A percentile compares a stretch with the other conserved stretches of the same genome.
Conservation (phyloP, 2,113 vertebrate genomes). For the Cyphomyrus plagiostoma region DNA sequence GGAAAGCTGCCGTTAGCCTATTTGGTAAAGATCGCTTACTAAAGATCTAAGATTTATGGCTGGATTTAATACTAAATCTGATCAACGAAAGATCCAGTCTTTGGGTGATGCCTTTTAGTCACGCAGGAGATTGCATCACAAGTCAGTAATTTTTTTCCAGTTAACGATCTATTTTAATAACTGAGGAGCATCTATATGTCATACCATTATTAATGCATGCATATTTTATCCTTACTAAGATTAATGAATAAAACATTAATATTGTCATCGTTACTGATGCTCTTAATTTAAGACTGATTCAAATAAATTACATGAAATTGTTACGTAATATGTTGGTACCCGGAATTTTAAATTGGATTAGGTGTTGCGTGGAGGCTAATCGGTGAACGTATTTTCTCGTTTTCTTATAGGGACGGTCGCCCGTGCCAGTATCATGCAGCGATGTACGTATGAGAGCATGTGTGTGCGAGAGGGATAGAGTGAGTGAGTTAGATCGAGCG, state of each 20-base stretch:
- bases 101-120: background rate
- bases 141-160: background rate
- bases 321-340: background rate
- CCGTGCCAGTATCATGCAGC: background rate
- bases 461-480: background rate
- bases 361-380: background rate
- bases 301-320: background rate
- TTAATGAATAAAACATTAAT: conserved; percentile 7
- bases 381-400: background rate
- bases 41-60: background rate
- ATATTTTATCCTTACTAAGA: background rate
- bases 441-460: background rate
- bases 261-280: background rate
- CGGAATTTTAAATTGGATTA: background rate
- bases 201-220: background rate
- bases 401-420: background rate
- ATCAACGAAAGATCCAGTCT: background rate
- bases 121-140: background rate
- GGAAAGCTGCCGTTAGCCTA: background rate
- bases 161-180: background rate
- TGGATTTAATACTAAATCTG: background rate
- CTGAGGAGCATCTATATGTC: background rate
- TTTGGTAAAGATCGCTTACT: background rate
- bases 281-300: background rate
- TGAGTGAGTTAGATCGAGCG: background rate